A percentile compares a stretch with the other conserved stretches of the same genome.
Conservation (phyloP, 2,797 vertebrate genomes). For the Echeneis naucrates region DNA sequence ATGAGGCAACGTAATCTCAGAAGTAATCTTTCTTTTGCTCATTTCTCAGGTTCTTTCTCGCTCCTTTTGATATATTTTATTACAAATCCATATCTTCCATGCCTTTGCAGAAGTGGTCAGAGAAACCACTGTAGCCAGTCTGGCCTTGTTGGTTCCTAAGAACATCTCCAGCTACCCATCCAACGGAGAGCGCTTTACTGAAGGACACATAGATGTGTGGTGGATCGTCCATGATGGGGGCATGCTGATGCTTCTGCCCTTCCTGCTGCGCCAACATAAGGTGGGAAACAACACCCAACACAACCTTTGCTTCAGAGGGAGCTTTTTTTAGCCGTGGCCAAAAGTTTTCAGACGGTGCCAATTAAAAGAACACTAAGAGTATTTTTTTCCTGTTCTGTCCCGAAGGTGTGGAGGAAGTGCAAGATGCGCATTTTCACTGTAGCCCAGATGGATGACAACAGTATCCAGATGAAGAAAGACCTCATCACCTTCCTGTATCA, state of each 20-base stretch:
- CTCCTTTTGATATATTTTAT: not conserved
- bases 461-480: slow-evolving; percentile 99
- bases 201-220: slow-evolving; percentile 98
- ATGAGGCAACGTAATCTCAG: not conserved
- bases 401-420: slow-evolving; percentile 97
- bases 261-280: slow-evolving; percentile 98
- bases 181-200: slow-evolving; percentile 96
- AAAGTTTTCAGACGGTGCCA: not conserved
- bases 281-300: slow-evolving; percentile 66
- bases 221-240: slow-evolving; percentile 98
- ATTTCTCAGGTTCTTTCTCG: not conserved
- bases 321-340: not conserved
- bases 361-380: not conserved
- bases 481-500: slow-evolving; percentile 96
- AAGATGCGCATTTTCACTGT: slow-evolving; percentile 99
- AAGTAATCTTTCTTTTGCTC: not conserved
- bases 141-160: slow-evolving; percentile 96
- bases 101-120: slow-evolving; percentile 88
- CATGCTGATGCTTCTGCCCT: slow-evolving; percentile 98
- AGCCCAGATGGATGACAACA: slow-evolving; percentile 98
- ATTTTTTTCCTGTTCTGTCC: slow-evolving; percentile 23
- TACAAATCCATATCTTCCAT: not conserved
- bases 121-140: slow-evolving; percentile 93
- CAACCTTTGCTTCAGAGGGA: not conserved
- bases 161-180: slow-evolving; percentile 94